These are phyloP conservation scores for Eunapius fragilis DNA, from an alignment of 37 sponge, comb jelly and placozoan genomes.

Conservation along the genomic window DNA sequence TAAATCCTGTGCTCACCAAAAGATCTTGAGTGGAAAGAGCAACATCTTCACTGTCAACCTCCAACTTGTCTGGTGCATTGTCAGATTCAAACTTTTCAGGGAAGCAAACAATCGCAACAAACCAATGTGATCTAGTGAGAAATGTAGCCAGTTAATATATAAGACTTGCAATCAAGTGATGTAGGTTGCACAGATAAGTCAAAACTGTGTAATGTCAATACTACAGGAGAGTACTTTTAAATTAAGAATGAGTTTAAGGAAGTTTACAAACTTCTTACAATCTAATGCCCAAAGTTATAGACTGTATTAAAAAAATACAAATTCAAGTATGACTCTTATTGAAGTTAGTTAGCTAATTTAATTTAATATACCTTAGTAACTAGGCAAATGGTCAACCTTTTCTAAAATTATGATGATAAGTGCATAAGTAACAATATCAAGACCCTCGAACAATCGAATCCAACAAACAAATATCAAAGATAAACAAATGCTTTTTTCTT, in stretches of 20 bases:
- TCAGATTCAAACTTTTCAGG: constrained; percentile 66
- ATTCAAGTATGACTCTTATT: not conserved
- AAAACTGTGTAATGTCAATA: too few relatives aligned
- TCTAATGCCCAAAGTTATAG: not conserved
- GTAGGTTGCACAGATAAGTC: not conserved
- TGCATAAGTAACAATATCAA: not conserved
- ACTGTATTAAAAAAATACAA: not conserved
- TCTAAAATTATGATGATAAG: not conserved
- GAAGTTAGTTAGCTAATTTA: not conserved
- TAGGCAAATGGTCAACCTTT: not conserved
- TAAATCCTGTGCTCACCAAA: too few relatives aligned
- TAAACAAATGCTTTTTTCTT: not conserved
- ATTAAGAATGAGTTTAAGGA: not conserved
- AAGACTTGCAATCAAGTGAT: not conserved
- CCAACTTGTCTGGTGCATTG: not conserved
- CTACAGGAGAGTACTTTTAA: not conserved
- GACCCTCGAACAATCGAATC: not conserved
- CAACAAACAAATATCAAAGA: not conserved
- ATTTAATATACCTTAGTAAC: not conserved
- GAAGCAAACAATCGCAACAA: constrained; percentile 76
- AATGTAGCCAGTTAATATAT: not conserved
- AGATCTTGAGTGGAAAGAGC: too few relatives aligned
- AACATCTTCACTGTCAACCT: not conserved
- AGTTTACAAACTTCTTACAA: not conserved
- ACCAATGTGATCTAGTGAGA: constrained; percentile 79